Base-by-base conservation (phyloP, 2,113 vertebrate species). In the Oreamnos americanus region DNA sequence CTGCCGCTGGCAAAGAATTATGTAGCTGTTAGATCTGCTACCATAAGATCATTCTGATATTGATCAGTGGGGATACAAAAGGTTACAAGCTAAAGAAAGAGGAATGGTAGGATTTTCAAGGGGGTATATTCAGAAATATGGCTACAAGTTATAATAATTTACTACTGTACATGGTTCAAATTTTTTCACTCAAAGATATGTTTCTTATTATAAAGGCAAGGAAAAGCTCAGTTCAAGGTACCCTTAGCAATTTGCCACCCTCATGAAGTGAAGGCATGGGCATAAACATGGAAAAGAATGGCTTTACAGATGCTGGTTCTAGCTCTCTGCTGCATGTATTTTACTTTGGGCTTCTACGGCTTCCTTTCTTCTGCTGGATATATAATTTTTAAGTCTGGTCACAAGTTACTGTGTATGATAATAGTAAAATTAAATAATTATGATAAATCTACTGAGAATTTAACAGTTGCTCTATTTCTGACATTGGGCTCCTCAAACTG, bases 201-300 rank as follows among this genome's bases (percentile, higher is more conserved):
- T 88, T 94, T 90, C 82, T 53, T 83, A n/a, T 86, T 67, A 62
- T 49, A 88, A 96, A 94, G 55, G 51, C 49, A 96, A 85, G 78
- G 26, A 76, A 39, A 67, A 51, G 23, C 76, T 92, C 62, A 96
- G 17, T 93, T 93, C n/a, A 92, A 96, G 67, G 57, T 87, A 96
- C 2, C 14, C 43, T 47, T 43, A 84, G 81, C 49, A 93, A 91
- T 43, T 13, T 25, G 19, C 25, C 25, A 53, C 55, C 49, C 78
- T 98, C 43, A 45, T 83, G 51, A 91, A 87, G n/a, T 86, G 39
- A 96, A 90, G 2, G 30, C 74, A 92, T 64, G 47, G 74, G 17
- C 5, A 43, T 19, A 3, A 15, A 57, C 5, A 2, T 60, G 25
- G 58, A 96, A 91, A 90, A 10, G 19, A 97, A 92, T 7, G 4